Evolutionary conservation across 2,888 invertebrate species (phyloP).

Genomic region (Tachina grossa): DNA sequence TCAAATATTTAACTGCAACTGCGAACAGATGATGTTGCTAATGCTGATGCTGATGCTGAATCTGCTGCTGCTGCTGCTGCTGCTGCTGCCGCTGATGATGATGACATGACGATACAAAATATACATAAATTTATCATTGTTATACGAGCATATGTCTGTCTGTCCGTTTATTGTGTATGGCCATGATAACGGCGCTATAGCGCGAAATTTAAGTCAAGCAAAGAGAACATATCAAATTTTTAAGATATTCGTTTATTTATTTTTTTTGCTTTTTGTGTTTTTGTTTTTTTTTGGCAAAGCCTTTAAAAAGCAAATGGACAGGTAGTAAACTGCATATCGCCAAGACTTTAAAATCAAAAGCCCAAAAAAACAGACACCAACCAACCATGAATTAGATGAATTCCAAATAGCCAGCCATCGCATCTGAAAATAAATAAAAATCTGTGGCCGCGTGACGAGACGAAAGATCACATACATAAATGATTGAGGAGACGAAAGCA

Average conservation of each 20-base stretch:
- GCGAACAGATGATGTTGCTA: conserved; percentile 24
- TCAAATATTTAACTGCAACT: conserved; percentile 37
- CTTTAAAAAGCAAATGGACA: conserved; percentile 41
- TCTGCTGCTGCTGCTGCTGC: not conserved
- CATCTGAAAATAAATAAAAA: conserved; percentile 3
- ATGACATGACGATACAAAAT: conserved; percentile 62
- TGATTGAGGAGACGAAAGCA: conserved; percentile 46
- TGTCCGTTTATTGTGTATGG: not conserved
- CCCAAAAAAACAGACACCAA: conserved; percentile 3
- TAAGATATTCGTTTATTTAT: not conserved
- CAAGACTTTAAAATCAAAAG: conserved; percentile 25
- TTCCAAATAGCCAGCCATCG: conserved; percentile 25
- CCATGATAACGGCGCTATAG: conserved; percentile 63
- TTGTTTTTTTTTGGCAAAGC: not conserved
- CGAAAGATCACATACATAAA: conserved; percentile 17
- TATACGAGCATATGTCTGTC: conserved; percentile 31
- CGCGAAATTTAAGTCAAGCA: conserved; percentile 37
- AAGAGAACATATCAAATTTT: conserved; percentile 28
- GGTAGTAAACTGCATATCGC: conserved; percentile 53
- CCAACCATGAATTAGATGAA: conserved; percentile 52
- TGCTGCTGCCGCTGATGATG: conserved; percentile 41
- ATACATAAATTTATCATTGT: conserved; percentile 67
- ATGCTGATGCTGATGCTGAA: not conserved
- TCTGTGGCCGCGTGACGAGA: not conserved
- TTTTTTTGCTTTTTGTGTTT: not conserved